These are phyloP conservation scores for Phrynocephalus forsythii DNA, from an alignment of 2,797 vertebrate species.

Conservation along the genomic window DNA sequence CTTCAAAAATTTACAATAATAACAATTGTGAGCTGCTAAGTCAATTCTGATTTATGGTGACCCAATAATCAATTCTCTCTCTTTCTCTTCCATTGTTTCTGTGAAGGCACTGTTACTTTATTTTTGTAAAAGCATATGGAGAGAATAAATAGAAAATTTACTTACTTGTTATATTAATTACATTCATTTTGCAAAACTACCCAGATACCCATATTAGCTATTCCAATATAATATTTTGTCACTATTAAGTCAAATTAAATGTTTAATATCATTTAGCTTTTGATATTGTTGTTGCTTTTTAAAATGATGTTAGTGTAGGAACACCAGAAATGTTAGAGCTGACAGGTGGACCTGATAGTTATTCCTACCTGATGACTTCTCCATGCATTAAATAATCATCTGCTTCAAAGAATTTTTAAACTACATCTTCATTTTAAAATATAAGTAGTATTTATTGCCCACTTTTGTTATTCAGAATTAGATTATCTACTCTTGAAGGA, in stretches of 20 bases:
- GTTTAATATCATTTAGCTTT: background rate
- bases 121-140: background rate
- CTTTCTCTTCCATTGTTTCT: background rate
- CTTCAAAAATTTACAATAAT: too few relatives aligned
- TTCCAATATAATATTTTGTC: background rate
- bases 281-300: background rate
- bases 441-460: too few relatives aligned
- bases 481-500: background rate
- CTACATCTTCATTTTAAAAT: too few relatives aligned
- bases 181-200: background rate
- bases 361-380: background rate
- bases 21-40: too few relatives aligned
- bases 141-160: background rate
- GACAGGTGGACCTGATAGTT: background rate
- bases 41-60: too few relatives aligned
- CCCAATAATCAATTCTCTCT: background rate
- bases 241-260: background rate
- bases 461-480: too few relatives aligned
- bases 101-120: background rate
- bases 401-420: too few relatives aligned
- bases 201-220: background rate
- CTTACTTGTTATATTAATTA: background rate
- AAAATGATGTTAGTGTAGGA: background rate
- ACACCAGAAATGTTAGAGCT: slow-evolving; percentile 14
- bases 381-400: background rate